phyloP scores from a whole-genome alignment of 2,797 vertebrate genomes.

The Notoglanidium macrostoma region DNA sequence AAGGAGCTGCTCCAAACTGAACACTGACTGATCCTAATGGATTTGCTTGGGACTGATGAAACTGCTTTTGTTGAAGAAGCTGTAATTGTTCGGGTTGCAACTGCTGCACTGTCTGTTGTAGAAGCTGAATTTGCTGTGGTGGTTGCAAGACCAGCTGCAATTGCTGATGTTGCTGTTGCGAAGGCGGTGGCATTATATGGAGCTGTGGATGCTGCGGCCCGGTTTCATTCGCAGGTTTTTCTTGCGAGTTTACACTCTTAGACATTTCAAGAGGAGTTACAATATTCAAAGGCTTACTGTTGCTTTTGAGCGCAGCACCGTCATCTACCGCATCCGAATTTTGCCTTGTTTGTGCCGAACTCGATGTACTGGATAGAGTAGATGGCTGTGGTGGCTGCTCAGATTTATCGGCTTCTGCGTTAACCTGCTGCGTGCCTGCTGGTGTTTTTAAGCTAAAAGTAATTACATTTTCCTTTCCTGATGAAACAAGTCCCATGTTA shows the following conservation, averaged over 20 bases:
- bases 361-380: conserved; percentile 57
- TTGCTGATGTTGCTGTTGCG: conserved; percentile 43
- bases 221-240: conserved; percentile 62
- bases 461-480: conserved; percentile 65
- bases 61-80: conserved; percentile 65
- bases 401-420: conserved; percentile 65
- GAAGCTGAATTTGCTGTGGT: conserved; percentile 48
- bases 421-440: conserved; percentile 57
- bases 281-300: conserved; percentile 67
- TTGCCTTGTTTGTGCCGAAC: conserved; percentile 67
- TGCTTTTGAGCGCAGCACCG: conserved; percentile 60
- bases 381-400: conserved; percentile 66
- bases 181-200: conserved; percentile 37
- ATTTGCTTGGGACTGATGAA: conserved; percentile 59
- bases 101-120: conserved; percentile 28
- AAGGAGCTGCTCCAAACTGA: conserved; percentile 68
- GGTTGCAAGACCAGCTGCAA: conserved; percentile 39
- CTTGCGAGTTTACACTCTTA: conserved; percentile 66
- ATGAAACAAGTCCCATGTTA: conserved; percentile 40
- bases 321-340: conserved; percentile 55
- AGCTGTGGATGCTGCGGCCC: conserved; percentile 41
- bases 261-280: conserved; percentile 66
- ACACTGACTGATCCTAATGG: conserved; percentile 72
- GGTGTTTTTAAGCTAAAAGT: conserved; percentile 61
- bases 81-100: conserved; percentile 55